A percentile compares a stretch with the other conserved stretches of the same genome.
These are phyloP conservation scores for Equus quagga DNA, from an alignment of 2,113 vertebrate genomes.

Conservation along the genomic window DNA sequence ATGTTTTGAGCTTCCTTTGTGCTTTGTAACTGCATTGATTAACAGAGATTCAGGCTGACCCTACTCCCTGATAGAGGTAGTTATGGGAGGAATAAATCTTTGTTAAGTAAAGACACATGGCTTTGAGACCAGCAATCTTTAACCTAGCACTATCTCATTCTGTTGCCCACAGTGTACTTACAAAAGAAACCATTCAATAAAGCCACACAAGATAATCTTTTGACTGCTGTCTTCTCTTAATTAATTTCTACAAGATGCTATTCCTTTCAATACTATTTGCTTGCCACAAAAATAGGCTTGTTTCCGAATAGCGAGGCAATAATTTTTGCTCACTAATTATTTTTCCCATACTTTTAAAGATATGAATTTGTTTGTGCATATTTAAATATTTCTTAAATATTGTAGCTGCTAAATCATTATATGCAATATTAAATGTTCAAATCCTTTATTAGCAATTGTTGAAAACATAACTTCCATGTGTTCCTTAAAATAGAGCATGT, in stretches of 20 bases:
- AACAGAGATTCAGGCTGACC: not conserved
- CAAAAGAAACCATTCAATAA: constrained; percentile 12
- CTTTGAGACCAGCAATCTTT: not conserved
- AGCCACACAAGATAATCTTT: not conserved
- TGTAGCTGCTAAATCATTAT: constrained; percentile 61
- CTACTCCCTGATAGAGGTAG: not conserved
- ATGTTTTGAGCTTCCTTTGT: not conserved
- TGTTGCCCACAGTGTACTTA: not conserved
- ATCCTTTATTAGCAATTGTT: constrained; percentile 75
- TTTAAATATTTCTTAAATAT: constrained; percentile 74
- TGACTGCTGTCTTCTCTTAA: constrained; percentile 1
- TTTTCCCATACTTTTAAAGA: constrained; percentile 57
- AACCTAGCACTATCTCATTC: not conserved
- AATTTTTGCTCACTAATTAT: constrained; percentile 67
- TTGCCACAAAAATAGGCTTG: constrained; percentile 50
- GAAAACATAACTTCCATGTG: constrained; percentile 66
- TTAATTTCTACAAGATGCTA: not conserved
- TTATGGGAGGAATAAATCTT: not conserved
- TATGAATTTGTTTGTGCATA: constrained; percentile 64
- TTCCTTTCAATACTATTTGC: constrained; percentile 54
- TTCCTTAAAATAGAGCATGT: constrained; percentile 76
- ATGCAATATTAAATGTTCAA: constrained; percentile 67
- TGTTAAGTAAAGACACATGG: constrained; percentile 12
- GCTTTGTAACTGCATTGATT: constrained; percentile 17
- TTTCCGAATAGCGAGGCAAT: constrained; percentile 63